A percentile compares a stretch with the other conserved stretches of the same genome.
Conservation (phyloP, 2,888 invertebrate species). For the Caenorhabditis japonica region DNA sequence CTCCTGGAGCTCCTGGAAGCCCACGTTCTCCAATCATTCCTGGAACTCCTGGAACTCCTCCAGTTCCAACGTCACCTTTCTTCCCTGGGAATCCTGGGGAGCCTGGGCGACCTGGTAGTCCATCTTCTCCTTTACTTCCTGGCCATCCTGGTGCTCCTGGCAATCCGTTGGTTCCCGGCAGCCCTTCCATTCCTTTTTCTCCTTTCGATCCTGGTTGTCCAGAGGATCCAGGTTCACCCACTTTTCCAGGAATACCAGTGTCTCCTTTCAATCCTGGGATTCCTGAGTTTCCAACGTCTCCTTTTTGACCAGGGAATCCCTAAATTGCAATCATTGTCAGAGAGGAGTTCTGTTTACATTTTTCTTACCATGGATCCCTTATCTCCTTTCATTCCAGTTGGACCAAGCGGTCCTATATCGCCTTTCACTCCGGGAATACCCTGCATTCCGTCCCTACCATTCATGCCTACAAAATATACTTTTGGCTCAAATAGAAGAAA, state of each 20-base stretch:
- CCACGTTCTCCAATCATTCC: constrained; percentile 68
- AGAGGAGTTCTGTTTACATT: not conserved
- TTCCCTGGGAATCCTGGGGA: constrained; percentile 71
- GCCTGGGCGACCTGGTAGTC: constrained; percentile 69
- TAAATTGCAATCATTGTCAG: constrained; percentile 14
- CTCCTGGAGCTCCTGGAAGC: constrained; percentile 68
- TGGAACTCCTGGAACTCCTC: constrained; percentile 64
- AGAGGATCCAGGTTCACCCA: constrained; percentile 63
- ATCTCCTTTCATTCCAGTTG: constrained; percentile 70
- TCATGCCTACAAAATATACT: constrained; percentile 39
- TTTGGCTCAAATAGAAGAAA: not conserved
- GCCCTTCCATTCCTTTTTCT: constrained; percentile 67
- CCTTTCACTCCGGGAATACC: constrained; percentile 69
- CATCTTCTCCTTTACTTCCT: constrained; percentile 70
- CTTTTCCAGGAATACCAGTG: constrained; percentile 66
- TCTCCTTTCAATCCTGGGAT: constrained; percentile 68
- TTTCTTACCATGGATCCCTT: constrained; percentile 63
- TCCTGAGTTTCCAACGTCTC: constrained; percentile 62
- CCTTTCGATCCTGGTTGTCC: constrained; percentile 65
- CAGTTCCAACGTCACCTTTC: constrained; percentile 57
- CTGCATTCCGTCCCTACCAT: constrained; percentile 65
- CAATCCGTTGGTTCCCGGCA: constrained; percentile 64
- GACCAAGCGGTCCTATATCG: constrained; percentile 67
- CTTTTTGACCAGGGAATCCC: constrained; percentile 70
- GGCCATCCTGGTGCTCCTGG: constrained; percentile 71